Evolutionary conservation across 2,797 vertebrate genomes (phyloP), one percentile per base, ranked within the genome.

Genomic region (Percopsis omiscomaycus): DNA sequence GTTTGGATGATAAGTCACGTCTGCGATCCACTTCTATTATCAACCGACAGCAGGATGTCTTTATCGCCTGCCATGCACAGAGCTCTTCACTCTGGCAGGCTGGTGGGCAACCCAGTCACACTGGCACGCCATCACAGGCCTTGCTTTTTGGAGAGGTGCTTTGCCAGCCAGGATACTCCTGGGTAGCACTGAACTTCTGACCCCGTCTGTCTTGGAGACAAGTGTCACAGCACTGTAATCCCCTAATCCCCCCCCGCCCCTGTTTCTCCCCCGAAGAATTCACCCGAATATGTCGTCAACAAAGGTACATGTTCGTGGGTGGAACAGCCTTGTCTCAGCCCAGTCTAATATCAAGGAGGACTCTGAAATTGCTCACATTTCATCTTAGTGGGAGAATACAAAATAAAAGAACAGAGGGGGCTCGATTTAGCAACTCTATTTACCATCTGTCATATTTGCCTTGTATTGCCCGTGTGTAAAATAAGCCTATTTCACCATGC

Each of bases 401-500:
- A 47, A 37, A 63, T 22, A 27, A 75, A 22, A 68, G 75, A 81
- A 79, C 80, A 10, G 54, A 66, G 80, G 68, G 65, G 75, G 73
- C 58, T 74, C 28, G 4, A 45, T 69, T 51, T 69, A 88, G 55
- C 82, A 89, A 88, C 88, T 93, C 94, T 90, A 90, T 91, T 84
- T 85, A 79, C 92, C 94, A 95, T 97, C 95, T 96, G 95, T 92
- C 93, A 86, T 83, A 67, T 78, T 78, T 77, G 73, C 77, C 88
- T 91, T 75, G 79, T 80, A 83, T 86, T 86, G 83, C 81, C 81
- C 85, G 77, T 83, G 87, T 91, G 87, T 87, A 82, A 90, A 90
- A 64, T 90, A 89, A 89, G 80, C 85, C 91, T 84, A 85, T 84
- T 12, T 90, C 83, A 85, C 13, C 51, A 86, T 62, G 89, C 84